phyloP scores from a whole-genome alignment of 2,797 vertebrate genomes.

The Lacerta bilineata region DNA sequence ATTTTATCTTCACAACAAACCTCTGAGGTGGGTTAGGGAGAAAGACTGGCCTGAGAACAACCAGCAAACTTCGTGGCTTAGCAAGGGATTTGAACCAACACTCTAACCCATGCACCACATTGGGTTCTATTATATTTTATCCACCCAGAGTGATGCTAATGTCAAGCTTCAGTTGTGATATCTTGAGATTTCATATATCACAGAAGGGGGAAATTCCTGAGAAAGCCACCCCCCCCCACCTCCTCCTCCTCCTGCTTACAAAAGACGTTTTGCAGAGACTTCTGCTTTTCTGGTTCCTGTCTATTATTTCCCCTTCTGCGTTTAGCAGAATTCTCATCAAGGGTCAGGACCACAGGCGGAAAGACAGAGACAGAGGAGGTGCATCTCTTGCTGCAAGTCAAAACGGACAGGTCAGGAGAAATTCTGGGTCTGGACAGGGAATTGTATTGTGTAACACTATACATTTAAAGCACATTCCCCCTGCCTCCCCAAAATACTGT shows the following conservation, averaged over 20 bases:
- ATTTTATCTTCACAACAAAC: too few species aligned
- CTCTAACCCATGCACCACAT: background rate
- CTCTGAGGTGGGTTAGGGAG: too few species aligned
- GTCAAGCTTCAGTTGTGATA: background rate
- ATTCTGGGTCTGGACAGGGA: too few species aligned
- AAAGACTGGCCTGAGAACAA: too few species aligned
- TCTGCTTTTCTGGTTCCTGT: constrained; percentile 13
- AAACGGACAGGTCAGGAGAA: background rate
- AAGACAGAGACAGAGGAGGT: background rate
- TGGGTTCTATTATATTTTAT: background rate
- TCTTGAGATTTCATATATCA: background rate
- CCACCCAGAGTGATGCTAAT: background rate
- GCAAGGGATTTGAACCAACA: too few species aligned
- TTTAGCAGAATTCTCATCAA: background rate
- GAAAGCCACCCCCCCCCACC: background rate
- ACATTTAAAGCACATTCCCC: too few species aligned
- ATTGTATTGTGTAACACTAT: background rate
- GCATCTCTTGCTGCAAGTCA: background rate
- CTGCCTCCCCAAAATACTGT: too few species aligned
- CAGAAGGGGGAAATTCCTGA: background rate
- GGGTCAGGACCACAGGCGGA: background rate
- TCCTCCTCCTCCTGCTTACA: too few species aligned
- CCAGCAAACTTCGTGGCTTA: too few species aligned
- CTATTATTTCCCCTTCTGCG: background rate
- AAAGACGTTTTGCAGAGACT: background rate